Evolutionary conservation across 2,113 vertebrate genomes (phyloP).

Genomic region (Tretioscincus oriximinensis): DNA sequence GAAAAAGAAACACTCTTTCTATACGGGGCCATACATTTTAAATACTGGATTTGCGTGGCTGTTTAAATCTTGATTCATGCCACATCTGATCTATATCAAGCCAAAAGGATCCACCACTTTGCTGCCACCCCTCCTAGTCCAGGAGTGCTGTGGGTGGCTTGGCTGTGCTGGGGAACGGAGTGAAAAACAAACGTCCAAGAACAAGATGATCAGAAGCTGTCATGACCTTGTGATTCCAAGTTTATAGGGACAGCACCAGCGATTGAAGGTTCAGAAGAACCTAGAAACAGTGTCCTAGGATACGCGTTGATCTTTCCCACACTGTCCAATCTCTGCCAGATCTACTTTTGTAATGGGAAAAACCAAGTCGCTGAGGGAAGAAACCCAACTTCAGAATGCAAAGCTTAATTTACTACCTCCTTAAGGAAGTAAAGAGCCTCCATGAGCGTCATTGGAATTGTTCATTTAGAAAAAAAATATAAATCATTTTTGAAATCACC

Average conservation of each 20-base stretch:
- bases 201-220: constrained; percentile 29
- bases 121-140: constrained; percentile 1
- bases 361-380: constrained; percentile 49
- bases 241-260: constrained; percentile 41
- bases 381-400: constrained; percentile 38
- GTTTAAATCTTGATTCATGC: constrained; percentile 29
- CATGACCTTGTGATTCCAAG: constrained; percentile 32
- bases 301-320: constrained; percentile 13
- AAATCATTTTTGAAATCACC: constrained; percentile 36
- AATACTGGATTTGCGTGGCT: constrained; percentile 35
- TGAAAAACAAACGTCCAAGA: constrained; percentile 23
- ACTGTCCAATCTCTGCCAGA: constrained; percentile 6
- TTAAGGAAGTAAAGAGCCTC: constrained; percentile 46
- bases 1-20: constrained; percentile 1
- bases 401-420: constrained; percentile 14
- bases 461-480: constrained; percentile 44
- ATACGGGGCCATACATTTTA: constrained; percentile 39
- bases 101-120: constrained; percentile 36
- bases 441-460: constrained; percentile 46
- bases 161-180: constrained; percentile 3
- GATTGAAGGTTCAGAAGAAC: constrained; percentile 30
- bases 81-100: constrained; percentile 34
- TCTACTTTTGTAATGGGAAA: constrained; percentile 43
- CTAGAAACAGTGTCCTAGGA: constrained; percentile 38
- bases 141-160: constrained; percentile 23